These are phyloP conservation scores for Epizoanthus stellaris DNA, from an alignment of 92 coral and sea anemone genomes.

Conservation along the genomic window DNA sequence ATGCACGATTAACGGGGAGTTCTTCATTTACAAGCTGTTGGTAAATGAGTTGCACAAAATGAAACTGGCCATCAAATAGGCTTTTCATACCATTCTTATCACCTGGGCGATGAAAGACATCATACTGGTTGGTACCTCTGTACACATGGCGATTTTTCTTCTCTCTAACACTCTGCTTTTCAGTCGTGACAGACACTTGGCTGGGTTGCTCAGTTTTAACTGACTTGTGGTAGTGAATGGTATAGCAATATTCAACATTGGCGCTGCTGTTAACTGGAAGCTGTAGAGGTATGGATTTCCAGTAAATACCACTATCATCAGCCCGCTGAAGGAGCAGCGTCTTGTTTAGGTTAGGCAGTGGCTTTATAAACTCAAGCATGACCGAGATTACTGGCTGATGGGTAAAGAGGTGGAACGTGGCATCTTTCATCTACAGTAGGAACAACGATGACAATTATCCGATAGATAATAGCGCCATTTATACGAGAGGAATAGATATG, in stretches of 20 bases:
- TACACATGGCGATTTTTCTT: neutral
- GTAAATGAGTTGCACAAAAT: slow-evolving; percentile 59
- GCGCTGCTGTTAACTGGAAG: slow-evolving; percentile 22
- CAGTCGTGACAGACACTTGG: neutral
- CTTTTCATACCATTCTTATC: neutral
- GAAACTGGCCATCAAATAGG: slow-evolving; percentile 64
- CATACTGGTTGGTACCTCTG: slow-evolving; percentile 53
- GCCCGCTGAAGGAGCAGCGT: slow-evolving; percentile 24
- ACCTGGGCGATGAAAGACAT: slow-evolving; percentile 55
- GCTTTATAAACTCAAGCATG: neutral
- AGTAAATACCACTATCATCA: slow-evolving; percentile 30
- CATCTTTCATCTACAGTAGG: slow-evolving; percentile 8
- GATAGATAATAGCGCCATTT: too few species aligned
- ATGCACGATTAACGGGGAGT: slow-evolving; percentile 10
- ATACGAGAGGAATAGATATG: too few species aligned
- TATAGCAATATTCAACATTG: slow-evolving; percentile 52
- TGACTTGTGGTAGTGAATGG: slow-evolving; percentile 39
- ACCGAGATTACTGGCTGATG: neutral
- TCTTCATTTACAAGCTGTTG: neutral
- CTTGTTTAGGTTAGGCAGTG: neutral
- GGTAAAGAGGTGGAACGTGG: slow-evolving; percentile 20
- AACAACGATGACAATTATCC: too few species aligned
- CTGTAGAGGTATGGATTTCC: slow-evolving; percentile 45
- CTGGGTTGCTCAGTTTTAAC: neutral
- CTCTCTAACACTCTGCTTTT: neutral